These are phyloP conservation scores for Eupithecia dodoneata DNA, from an alignment of 2,888 invertebrate species.

Conservation along the genomic window DNA sequence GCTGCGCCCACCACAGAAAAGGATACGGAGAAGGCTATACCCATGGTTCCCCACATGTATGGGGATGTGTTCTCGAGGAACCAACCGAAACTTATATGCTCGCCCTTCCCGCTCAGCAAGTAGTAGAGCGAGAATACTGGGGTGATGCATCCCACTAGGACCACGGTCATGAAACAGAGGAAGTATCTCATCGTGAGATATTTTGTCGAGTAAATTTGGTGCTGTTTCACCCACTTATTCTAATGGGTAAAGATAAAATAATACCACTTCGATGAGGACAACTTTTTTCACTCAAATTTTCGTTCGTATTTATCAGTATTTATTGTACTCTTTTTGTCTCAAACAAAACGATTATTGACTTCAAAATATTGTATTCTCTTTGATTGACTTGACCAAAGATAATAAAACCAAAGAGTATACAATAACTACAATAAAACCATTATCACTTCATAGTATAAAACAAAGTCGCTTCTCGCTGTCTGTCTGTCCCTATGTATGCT, in stretches of 20 bases:
- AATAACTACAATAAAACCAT: too few relatives aligned
- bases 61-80: slow-evolving; percentile 95
- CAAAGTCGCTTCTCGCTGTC: too few relatives aligned
- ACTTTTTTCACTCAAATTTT: slow-evolving; percentile 69
- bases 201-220: slow-evolving; percentile 71
- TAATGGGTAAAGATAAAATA: too few relatives aligned
- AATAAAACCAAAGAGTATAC: too few relatives aligned
- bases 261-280: slow-evolving; percentile 64
- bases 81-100: slow-evolving; percentile 94
- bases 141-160: slow-evolving; percentile 64
- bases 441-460: too few relatives aligned
- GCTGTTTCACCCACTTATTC: slow-evolving; percentile 77
- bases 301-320: too few relatives aligned
- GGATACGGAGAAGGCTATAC: slow-evolving; percentile 96
- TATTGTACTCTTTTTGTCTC: too few relatives aligned
- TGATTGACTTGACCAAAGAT: too few relatives aligned
- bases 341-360: too few relatives aligned
- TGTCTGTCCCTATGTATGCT: too few relatives aligned
- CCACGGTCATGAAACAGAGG: slow-evolving; percentile 83
- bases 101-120: slow-evolving; percentile 93
- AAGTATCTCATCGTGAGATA: slow-evolving; percentile 84
- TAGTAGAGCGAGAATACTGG: slow-evolving; percentile 85
- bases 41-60: slow-evolving; percentile 98
- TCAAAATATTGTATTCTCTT: too few relatives aligned
- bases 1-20: slow-evolving; percentile 99